Percentiles rank a stretch among this genome's conserved stretches.
phyloP scores from a whole-genome alignment of 1,140 invertebrate genomes.

The Drosophila persimilis region DNA sequence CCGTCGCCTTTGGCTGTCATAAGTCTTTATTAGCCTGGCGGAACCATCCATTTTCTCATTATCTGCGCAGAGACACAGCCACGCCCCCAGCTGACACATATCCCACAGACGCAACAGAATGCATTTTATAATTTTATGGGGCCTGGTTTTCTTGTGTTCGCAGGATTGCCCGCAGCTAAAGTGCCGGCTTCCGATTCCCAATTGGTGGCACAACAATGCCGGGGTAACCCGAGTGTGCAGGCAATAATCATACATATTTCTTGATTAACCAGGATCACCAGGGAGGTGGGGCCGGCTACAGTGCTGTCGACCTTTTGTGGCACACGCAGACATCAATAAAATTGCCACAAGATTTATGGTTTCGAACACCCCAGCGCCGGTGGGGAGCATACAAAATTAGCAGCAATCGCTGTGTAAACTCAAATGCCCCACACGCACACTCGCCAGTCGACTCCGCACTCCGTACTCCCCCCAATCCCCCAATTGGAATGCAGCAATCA shows the following conservation, averaged over 20 bases:
- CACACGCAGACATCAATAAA: constrained; percentile 62
- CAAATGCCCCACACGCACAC: constrained; percentile 36
- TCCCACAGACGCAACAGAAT: neutral
- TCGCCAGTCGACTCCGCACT: too few relatives aligned
- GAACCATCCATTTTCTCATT: constrained; percentile 22
- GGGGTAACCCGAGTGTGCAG: constrained; percentile 3
- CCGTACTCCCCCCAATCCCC: too few relatives aligned
- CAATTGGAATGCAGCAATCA: constrained; percentile 66
- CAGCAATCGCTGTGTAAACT: constrained; percentile 42
- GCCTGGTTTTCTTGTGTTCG: neutral
- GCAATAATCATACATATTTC: constrained; percentile 38
- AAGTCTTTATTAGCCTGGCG: constrained; percentile 29
- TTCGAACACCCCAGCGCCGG: constrained; percentile 30
- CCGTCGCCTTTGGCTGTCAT: constrained; percentile 34
- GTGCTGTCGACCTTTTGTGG: constrained; percentile 39
- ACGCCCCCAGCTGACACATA: constrained; percentile 2
- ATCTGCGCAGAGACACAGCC: neutral
- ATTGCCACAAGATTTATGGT: constrained; percentile 68
- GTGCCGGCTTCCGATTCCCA: constrained; percentile 20
- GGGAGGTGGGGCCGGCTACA: too few relatives aligned
- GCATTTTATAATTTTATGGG: constrained; percentile 26
- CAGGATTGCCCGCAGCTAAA: neutral
- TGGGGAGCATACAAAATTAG: constrained; percentile 62
- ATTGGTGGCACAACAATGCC: neutral
- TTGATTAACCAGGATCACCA: constrained; percentile 28